phyloP scores from a whole-genome alignment of 2,113 vertebrate species.

The Rhinopomastus cyanomelas region DNA sequence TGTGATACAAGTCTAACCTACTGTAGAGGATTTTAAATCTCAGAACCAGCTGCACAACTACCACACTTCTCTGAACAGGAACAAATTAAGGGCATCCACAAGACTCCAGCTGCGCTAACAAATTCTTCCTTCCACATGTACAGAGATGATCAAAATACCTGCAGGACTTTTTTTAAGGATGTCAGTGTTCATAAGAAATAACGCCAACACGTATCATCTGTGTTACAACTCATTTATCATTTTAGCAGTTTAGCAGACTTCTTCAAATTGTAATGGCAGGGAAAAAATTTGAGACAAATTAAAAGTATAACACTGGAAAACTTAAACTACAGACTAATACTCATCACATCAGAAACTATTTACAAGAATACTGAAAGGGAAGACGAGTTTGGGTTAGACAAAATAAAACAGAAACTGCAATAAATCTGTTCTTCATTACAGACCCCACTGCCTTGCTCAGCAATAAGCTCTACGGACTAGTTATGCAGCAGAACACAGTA shows the following conservation, averaged over 20 bases:
- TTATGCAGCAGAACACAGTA: background rate
- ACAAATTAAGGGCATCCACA: constrained; percentile 66
- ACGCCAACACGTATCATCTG: background rate
- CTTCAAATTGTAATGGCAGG: background rate
- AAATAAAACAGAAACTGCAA: background rate
- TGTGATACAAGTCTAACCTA: background rate
- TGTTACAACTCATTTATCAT: background rate
- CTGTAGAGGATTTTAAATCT: background rate
- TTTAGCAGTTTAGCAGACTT: background rate
- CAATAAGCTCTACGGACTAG: background rate
- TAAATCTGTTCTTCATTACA: background rate
- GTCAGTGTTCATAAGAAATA: background rate
- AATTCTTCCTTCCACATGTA: constrained; percentile 39
- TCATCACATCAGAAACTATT: background rate
- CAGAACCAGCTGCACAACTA: constrained; percentile 30
- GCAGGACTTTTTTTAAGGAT: constrained; percentile 43
- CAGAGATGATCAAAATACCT: constrained; percentile 37
- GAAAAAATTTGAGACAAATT: background rate
- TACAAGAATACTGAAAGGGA: background rate
- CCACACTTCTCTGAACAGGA: constrained; percentile 55
- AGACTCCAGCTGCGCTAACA: constrained; percentile 52
- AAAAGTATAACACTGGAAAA: background rate
- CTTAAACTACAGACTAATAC: background rate
- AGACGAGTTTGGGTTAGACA: background rate
- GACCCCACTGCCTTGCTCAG: background rate